Percentiles rank a stretch among this genome's conserved stretches.
phyloP scores from a whole-genome alignment of 2,113 vertebrate species.

The Cyphomyrus discorhynchus region DNA sequence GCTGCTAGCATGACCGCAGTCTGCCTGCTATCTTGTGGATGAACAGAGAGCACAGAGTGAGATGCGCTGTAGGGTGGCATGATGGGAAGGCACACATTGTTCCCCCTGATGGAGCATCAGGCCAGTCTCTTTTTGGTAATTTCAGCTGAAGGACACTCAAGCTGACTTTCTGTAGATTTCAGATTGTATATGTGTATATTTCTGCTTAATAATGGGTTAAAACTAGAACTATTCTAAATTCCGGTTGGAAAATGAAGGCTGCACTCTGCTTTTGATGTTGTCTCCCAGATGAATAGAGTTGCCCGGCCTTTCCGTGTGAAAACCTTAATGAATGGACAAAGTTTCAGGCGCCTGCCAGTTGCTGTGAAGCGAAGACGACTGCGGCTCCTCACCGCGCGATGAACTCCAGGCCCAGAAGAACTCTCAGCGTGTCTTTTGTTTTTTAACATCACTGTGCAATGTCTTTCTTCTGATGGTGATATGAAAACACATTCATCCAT shows the following conservation, averaged over 20 bases:
- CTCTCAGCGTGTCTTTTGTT: slow-evolving; percentile 19
- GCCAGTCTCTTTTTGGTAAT: background rate
- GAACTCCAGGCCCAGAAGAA: slow-evolving; percentile 37
- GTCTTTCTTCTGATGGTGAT: background rate
- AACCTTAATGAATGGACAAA: slow-evolving; percentile 50
- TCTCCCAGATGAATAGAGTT: slow-evolving; percentile 36
- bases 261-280: slow-evolving; percentile 12
- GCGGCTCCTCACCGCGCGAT: slow-evolving; percentile 25
- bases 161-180: slow-evolving; percentile 43
- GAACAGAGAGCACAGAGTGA: background rate
- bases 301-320: slow-evolving; percentile 41
- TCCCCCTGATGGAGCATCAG: background rate
- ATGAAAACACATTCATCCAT: background rate
- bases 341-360: slow-evolving; percentile 48
- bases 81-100: background rate
- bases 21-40: background rate
- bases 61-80: background rate
- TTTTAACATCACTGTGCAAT: slow-evolving; percentile 19
- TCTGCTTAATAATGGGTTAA: background rate
- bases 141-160: slow-evolving; percentile 30
- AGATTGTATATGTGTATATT: slow-evolving; percentile 33
- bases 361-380: slow-evolving; percentile 34
- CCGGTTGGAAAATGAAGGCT: slow-evolving; percentile 44
- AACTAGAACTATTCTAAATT: slow-evolving; percentile 35
- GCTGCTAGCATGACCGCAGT: background rate